Conservation (phyloP, 2,888 invertebrate genomes). For the Venusia cambrica region DNA sequence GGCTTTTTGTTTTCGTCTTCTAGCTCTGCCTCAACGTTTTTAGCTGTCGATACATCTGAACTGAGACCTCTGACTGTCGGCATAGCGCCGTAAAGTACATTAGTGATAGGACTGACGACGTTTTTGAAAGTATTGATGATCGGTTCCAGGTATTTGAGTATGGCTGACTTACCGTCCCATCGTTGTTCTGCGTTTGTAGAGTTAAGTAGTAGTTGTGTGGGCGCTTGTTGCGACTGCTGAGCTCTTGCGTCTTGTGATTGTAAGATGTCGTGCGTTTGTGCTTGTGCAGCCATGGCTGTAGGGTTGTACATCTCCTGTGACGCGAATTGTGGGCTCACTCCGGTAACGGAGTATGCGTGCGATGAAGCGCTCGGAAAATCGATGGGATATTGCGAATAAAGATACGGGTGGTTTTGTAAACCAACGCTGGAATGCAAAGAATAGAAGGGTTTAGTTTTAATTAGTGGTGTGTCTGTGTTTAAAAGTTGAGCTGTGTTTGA, state of each 20-base stretch:
- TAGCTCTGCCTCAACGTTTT: slow-evolving; percentile 46
- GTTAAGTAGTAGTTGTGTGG: slow-evolving; percentile 60
- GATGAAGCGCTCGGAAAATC: slow-evolving; percentile 78
- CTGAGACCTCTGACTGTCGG: slow-evolving; percentile 69
- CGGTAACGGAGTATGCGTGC: slow-evolving; percentile 77
- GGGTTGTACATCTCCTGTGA: slow-evolving; percentile 74
- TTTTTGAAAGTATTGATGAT: slow-evolving; percentile 59
- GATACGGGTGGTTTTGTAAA: slow-evolving; percentile 75
- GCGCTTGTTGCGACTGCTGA: slow-evolving; percentile 78
- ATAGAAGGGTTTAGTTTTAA: slow-evolving; percentile 42
- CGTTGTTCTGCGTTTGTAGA: slow-evolving; percentile 69
- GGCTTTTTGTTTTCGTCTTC: slow-evolving; percentile 54
- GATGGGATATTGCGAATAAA: slow-evolving; percentile 78
- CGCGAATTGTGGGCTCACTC: slow-evolving; percentile 74
- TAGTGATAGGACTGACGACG: slow-evolving; percentile 65
- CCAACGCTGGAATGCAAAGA: slow-evolving; percentile 76
- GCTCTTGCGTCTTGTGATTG: slow-evolving; percentile 71
- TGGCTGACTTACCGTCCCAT: slow-evolving; percentile 78
- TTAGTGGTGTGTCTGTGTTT: too few species aligned
- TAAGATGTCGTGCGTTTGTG: slow-evolving; percentile 65
- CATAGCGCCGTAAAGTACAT: slow-evolving; percentile 63
- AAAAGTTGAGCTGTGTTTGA: slow-evolving; percentile 16
- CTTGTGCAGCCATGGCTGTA: slow-evolving; percentile 59
- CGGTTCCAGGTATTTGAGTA: slow-evolving; percentile 71
- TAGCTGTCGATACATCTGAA: slow-evolving; percentile 60